Base-by-base conservation (phyloP, 2,797 vertebrate genomes). In the Phataginus tricuspis region DNA sequence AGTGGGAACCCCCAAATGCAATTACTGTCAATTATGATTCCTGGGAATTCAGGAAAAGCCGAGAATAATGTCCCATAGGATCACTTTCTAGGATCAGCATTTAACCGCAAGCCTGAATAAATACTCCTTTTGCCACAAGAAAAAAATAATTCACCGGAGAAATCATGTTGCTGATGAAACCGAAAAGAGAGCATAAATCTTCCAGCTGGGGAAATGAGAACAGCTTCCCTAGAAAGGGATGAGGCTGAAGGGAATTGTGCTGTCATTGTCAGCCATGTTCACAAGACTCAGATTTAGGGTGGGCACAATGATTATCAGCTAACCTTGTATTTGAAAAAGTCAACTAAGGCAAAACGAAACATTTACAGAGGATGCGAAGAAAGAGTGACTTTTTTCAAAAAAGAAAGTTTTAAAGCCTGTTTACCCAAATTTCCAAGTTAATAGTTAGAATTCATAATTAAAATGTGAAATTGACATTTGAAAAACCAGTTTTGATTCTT, bases 201-300 rank as follows among this genome's bases (percentile, higher is more conserved):
- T 74, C 31, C 93, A 72, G 91, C 91, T 90, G 89, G 92, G 72
- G 53, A 91, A 94, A 86, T 18, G 55, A 91, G 78, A 63, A 77
- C 2, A 39, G 82, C 80, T 89, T 95, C 71, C 94, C 86, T 96
- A 88, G 96, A 96, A 97, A 86, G 96, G 91, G 86, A 82, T 77
- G 79, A 93, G 91, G 23, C 51, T 34, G 66, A 78, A 85, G 94
- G 75, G 74, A 89, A 86, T 31, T 13, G 15, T 49, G 61, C 68
- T 86, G 77, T 94, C 61, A 39, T 85, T 25, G 34, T 27, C 61
- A 95, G 66, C 69, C 29, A 1, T 95, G 93, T 95, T 97, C 97
- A 95, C 80, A 83, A 63, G 53, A 82, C 3, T 64, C 21, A 25
- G 71, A 74, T 77, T 83, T 45, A 87, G 72, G 16, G 89, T 27